phyloP scores from a whole-genome alignment of 2,888 invertebrate genomes.

The Zygothrica quintamaculata region DNA sequence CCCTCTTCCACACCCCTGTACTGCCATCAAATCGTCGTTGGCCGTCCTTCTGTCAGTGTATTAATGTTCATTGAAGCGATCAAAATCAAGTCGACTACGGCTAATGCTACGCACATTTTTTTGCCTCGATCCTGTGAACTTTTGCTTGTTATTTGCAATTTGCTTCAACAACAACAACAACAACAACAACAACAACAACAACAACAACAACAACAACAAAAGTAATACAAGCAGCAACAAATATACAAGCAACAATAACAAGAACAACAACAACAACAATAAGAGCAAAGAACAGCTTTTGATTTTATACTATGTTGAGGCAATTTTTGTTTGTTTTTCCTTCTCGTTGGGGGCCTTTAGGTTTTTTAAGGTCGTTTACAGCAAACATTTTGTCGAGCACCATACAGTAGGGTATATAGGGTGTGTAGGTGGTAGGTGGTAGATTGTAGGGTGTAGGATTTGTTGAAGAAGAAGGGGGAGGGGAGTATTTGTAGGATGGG shows the following conservation, averaged over 20 bases:
- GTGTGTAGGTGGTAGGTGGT: background rate
- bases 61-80: conserved; percentile 81
- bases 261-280: conserved; percentile 24
- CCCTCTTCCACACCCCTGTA: background rate
- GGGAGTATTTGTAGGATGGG: background rate
- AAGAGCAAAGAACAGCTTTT: conserved; percentile 49
- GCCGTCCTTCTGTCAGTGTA: conserved; percentile 50
- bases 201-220: conserved; percentile 47
- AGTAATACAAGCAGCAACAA: too few relatives aligned
- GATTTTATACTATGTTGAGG: conserved; percentile 66
- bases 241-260: too few relatives aligned
- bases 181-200: conserved; percentile 29
- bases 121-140: conserved; percentile 63
- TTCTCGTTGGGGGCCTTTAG: conserved; percentile 47
- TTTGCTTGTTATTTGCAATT: conserved; percentile 79
- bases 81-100: conserved; percentile 81
- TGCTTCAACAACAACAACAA: conserved; percentile 57
- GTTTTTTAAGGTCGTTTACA: conserved; percentile 79
- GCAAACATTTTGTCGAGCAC: conserved; percentile 65
- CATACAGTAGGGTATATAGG: background rate
- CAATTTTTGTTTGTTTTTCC: conserved; percentile 71
- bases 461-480: background rate
- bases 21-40: background rate
- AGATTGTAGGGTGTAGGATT: background rate
- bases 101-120: conserved; percentile 76